phyloP scores from a whole-genome alignment of 2,113 vertebrate species.

The Vombatus ursinus region DNA sequence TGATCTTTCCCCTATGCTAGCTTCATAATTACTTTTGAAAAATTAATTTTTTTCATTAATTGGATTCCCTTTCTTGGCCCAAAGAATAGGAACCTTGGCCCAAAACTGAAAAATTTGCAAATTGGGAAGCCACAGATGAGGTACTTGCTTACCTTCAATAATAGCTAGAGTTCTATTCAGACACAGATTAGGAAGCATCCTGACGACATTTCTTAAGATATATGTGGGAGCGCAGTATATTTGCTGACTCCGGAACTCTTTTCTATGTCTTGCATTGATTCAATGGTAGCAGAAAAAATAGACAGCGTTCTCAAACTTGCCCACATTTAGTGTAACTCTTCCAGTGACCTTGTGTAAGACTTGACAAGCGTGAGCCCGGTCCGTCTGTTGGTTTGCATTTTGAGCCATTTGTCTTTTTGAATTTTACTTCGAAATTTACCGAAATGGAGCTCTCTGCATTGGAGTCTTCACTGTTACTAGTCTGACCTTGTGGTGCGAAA shows the following conservation, averaged over 20 bases:
- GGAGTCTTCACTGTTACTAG: constrained; percentile 26
- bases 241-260: constrained; percentile 40
- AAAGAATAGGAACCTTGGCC: constrained; percentile 24
- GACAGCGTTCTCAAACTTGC: constrained; percentile 12
- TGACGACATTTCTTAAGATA: constrained; percentile 44
- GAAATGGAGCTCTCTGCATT: not conserved
- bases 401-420: constrained; percentile 40
- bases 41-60: constrained; percentile 42
- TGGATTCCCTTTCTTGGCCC: constrained; percentile 7
- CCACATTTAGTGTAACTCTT: constrained; percentile 23
- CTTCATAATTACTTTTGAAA: constrained; percentile 39
- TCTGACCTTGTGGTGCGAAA: constrained; percentile 58
- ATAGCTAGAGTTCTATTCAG: constrained; percentile 47
- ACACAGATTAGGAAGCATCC: constrained; percentile 19
- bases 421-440: constrained; percentile 53
- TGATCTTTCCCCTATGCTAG: not conserved
- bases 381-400: constrained; percentile 35
- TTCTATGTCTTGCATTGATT: constrained; percentile 31
- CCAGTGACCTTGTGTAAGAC: constrained; percentile 6
- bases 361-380: constrained; percentile 26
- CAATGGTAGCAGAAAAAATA: constrained; percentile 13
- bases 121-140: constrained; percentile 31
- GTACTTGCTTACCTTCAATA: constrained; percentile 30
- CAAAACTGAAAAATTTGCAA: constrained; percentile 30
- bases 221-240: constrained; percentile 1